These are phyloP conservation scores for Tipula vernalis DNA, from an alignment of 2,888 invertebrate genomes.

Conservation along the genomic window DNA sequence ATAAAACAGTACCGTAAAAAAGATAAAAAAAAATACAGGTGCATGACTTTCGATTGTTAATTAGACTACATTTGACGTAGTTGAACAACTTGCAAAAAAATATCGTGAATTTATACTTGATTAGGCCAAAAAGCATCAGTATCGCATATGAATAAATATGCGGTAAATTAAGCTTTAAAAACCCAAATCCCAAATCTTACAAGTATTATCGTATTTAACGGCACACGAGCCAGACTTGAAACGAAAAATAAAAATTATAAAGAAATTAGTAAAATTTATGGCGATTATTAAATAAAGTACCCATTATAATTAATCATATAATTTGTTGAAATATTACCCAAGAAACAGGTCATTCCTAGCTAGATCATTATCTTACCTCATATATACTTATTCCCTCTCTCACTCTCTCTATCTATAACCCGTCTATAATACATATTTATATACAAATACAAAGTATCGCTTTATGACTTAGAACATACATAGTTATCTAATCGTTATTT, in stretches of 20 bases:
- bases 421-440: background rate
- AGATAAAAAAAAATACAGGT: background rate
- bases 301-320: too few species aligned
- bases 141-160: too few species aligned
- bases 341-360: background rate
- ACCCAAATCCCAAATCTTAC: too few species aligned
- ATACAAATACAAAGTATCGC: background rate
- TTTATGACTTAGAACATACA: background rate
- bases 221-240: too few species aligned
- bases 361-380: background rate
- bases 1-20: background rate
- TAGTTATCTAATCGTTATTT: background rate
- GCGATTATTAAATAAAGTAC: too few species aligned
- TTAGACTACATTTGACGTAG: background rate
- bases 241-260: too few species aligned
- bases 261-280: too few species aligned
- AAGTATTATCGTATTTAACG: too few species aligned
- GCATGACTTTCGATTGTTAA: background rate
- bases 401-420: background rate
- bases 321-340: background rate
- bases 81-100: background rate
- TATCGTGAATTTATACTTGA: background rate
- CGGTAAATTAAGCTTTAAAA: too few species aligned
- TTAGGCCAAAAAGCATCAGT: background rate
- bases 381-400: background rate